A percentile compares a stretch with the other conserved stretches of the same genome.
Evolutionary conservation across 2,888 invertebrate genomes (phyloP).

Genomic region (Kryphioiulus occultus): DNA sequence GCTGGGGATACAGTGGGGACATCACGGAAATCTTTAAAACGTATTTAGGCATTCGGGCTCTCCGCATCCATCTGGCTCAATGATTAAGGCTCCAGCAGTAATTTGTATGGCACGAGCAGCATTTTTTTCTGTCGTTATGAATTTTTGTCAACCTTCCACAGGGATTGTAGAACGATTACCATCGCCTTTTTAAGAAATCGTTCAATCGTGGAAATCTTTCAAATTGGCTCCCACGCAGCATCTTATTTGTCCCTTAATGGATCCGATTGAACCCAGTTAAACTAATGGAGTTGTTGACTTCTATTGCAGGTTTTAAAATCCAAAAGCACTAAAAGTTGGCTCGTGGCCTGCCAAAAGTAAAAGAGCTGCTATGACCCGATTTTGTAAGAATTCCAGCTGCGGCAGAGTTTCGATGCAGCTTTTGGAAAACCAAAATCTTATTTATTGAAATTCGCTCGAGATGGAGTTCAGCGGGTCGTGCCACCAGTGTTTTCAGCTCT

Average conservation of each 20-base stretch:
- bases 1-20: background rate
- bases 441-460: background rate
- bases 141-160: background rate
- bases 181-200: background rate
- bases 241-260: background rate
- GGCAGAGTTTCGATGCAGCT: background rate
- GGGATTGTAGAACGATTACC: background rate
- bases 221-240: background rate
- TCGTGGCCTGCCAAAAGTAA: background rate
- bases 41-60: background rate
- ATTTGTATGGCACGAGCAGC: background rate
- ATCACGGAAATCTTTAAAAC: background rate
- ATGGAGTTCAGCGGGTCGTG: constrained; percentile 4
- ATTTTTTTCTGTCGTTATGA: background rate
- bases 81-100: background rate
- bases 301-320: background rate
- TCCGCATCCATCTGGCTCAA: background rate
- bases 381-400: background rate
- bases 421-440: background rate
- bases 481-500: background rate
- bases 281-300: background rate
- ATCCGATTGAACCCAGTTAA: background rate
- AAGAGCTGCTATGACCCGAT: background rate
- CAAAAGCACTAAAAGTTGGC: background rate
- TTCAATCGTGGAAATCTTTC: background rate